Base-by-base conservation (phyloP, 2,797 vertebrate genomes). In the Manis pentadactyla region DNA sequence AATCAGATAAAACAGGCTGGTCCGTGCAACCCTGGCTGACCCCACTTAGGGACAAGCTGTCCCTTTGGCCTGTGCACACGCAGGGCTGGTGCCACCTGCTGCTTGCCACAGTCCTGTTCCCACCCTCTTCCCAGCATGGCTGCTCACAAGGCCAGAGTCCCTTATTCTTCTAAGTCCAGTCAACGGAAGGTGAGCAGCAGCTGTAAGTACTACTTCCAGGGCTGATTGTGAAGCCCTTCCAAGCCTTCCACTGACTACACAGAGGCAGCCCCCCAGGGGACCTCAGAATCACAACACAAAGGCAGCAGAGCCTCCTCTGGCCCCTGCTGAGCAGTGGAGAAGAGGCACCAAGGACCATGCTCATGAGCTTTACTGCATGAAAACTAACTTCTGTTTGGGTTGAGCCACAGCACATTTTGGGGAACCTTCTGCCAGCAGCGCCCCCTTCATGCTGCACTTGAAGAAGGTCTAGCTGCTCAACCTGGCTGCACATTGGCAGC, bases 1-100 rank as follows among this genome's bases (percentile, higher is more conserved):
- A 46, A 46, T 46, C 10, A 46, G 10, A 46, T 46, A 46, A 46
- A 46, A 46, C 46, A 46, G 46, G 46, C 46, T 46, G 46, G 46
- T 11, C 46, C 46, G 1, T 2, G 53, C 1, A n/a, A 4, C 18
- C 18, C 39, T 2, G 2, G 53, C 8, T 6, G 5, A 21, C 74
- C 25, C 34, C 10, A 8, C 0, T 9, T 0, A 61, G 34, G 53
- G 55, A 51, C 42, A 46, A 10, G 37, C 63, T 2, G 37, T 19
- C 46, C 37, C 69, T 3, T 31, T 7, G 17, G 39, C 68, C 49
- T 86, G 27, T 25, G 59, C 0, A 21, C 6, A 75, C 46, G 9
- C 29, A 4, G 14, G 18, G 49, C 42, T 12, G 11, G 66, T 2
- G 17, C 17, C 78, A 27, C 18, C 29, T 19, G 53, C 21, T 69